A percentile compares a stretch with the other conserved stretches of the same genome.
These are phyloP conservation scores for Peribatodes rhomboidaria DNA, from an alignment of 2,888 invertebrate genomes.

Conservation along the genomic window DNA sequence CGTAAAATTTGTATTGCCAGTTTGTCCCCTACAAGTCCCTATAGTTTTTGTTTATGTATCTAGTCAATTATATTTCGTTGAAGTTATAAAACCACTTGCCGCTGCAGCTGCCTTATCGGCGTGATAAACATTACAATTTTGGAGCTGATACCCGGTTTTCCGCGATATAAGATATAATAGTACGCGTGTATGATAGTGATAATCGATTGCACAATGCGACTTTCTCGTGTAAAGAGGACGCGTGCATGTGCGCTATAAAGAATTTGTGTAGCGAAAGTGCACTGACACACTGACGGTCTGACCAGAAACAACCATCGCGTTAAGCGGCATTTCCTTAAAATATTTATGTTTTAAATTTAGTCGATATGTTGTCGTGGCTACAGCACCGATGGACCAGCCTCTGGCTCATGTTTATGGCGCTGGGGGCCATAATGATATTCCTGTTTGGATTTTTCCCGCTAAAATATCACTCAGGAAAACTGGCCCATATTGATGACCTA, in stretches of 20 bases:
- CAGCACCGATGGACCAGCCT: slow-evolving; percentile 79
- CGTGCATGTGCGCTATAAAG: slow-evolving; percentile 49
- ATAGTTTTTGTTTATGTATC: neutral
- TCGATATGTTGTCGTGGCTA: slow-evolving; percentile 72
- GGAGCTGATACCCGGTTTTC: slow-evolving; percentile 16
- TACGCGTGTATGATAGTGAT: slow-evolving; percentile 13
- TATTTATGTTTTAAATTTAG: slow-evolving; percentile 34
- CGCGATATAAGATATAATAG: slow-evolving; percentile 22
- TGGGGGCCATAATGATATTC: slow-evolving; percentile 79
- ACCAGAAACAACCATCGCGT: slow-evolving; percentile 32
- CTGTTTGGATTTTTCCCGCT: slow-evolving; percentile 88
- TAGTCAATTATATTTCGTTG: neutral
- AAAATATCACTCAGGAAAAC: slow-evolving; percentile 80
- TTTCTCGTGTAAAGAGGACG: slow-evolving; percentile 46
- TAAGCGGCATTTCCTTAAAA: slow-evolving; percentile 22
- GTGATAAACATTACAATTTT: slow-evolving; percentile 31
- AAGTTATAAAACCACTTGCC: neutral
- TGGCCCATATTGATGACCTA: slow-evolving; percentile 82
- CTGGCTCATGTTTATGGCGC: slow-evolving; percentile 70
- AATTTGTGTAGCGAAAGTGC: slow-evolving; percentile 54
- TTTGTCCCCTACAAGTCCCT: neutral
- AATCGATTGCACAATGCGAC: slow-evolving; percentile 57
- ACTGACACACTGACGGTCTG: slow-evolving; percentile 15
- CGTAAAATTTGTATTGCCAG: neutral
- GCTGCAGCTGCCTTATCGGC: slow-evolving; percentile 23